These are phyloP conservation scores for Lamellibrachia satsuma DNA, from an alignment of 2,888 invertebrate species.

Conservation along the genomic window DNA sequence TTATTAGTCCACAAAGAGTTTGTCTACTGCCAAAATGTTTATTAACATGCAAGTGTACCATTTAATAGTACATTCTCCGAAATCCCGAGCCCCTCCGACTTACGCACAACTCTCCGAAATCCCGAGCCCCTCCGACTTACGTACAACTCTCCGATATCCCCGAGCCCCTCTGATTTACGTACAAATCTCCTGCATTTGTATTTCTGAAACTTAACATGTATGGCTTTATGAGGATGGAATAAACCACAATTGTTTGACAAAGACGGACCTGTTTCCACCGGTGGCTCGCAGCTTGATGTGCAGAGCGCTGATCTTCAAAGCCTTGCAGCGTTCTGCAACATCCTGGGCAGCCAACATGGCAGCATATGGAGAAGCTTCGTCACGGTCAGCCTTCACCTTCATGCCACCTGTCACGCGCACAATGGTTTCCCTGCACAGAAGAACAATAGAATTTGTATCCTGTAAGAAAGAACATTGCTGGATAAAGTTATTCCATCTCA, in stretches of 20 bases:
- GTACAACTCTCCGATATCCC: too few relatives aligned
- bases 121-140: too few relatives aligned
- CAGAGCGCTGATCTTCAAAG: conserved; percentile 94
- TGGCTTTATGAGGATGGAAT: neutral
- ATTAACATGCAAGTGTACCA: too few relatives aligned
- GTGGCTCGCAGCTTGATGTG: conserved; percentile 98
- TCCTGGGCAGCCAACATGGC: conserved; percentile 99
- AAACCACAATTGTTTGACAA: neutral
- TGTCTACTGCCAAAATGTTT: too few relatives aligned
- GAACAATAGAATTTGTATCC: neutral
- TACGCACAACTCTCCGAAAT: too few relatives aligned
- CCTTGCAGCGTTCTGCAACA: conserved; percentile 98
- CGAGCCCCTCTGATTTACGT: too few relatives aligned
- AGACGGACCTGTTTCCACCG: conserved; percentile 81
- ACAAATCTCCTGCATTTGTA: too few relatives aligned
- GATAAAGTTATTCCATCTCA: neutral
- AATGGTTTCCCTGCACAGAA: conserved; percentile 69
- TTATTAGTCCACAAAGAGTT: too few relatives aligned
- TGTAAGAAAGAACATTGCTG: neutral
- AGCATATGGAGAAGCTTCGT: conserved; percentile 99
- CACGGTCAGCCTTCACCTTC: conserved; percentile 99
- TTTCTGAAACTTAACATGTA: too few relatives aligned
- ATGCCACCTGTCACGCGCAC: conserved; percentile 86
- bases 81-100: too few relatives aligned
- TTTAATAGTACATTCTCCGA: too few relatives aligned